phyloP scores from a whole-genome alignment of 2,797 vertebrate genomes.

The Microctenopoma steveboyesi region DNA sequence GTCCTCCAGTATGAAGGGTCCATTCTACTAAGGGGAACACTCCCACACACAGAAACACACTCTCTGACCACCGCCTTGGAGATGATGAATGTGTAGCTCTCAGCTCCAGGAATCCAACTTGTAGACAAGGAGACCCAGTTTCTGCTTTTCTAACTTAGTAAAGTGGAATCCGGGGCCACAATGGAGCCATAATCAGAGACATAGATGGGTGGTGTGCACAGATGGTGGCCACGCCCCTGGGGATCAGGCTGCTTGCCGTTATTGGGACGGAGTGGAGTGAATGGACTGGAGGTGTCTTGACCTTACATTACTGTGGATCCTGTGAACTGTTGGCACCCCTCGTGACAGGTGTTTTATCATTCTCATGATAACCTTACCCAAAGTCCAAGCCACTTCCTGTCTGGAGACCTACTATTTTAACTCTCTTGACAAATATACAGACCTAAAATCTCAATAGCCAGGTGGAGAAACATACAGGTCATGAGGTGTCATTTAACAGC shows the following conservation, averaged over 20 bases:
- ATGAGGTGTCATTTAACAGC: neutral
- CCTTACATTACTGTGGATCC: slow-evolving; percentile 32
- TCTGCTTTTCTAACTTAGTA: slow-evolving; percentile 43
- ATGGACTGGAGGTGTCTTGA: slow-evolving; percentile 39
- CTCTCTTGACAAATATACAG: neutral
- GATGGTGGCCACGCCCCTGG: slow-evolving; percentile 51
- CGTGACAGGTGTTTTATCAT: slow-evolving; percentile 62
- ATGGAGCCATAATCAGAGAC: slow-evolving; percentile 39
- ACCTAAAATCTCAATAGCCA: neutral
- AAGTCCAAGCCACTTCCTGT: neutral
- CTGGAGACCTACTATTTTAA: slow-evolving; percentile 8
- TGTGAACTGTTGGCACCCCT: slow-evolving; percentile 47
- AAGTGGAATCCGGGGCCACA: slow-evolving; percentile 42
- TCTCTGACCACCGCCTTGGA: slow-evolving; percentile 62
- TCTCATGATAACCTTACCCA: slow-evolving; percentile 39
- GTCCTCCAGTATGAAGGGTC: slow-evolving; percentile 51
- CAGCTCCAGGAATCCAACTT: slow-evolving; percentile 70
- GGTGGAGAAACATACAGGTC: neutral
- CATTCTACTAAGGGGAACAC: slow-evolving; percentile 47
- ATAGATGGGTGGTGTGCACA: slow-evolving; percentile 66
- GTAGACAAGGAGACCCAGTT: slow-evolving; percentile 71
- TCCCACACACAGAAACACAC: slow-evolving; percentile 17
- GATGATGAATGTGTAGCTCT: slow-evolving; percentile 71
- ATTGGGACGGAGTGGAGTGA: slow-evolving; percentile 34
- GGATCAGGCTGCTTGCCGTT: slow-evolving; percentile 34